phyloP scores from a whole-genome alignment of 92 coral and sea anemone species.

The Epizoanthus rinbou region DNA sequence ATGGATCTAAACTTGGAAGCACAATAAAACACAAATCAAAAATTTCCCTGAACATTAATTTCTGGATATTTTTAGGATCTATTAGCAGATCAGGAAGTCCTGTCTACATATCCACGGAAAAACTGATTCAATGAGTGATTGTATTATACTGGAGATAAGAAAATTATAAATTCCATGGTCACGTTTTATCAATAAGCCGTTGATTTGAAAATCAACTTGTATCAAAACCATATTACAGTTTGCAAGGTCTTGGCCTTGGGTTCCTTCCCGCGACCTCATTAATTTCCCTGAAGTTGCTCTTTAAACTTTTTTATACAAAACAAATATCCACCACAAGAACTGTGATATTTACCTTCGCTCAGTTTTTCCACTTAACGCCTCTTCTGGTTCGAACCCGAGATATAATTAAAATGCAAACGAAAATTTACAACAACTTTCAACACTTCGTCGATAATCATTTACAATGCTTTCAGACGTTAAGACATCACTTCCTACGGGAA shows the following conservation, averaged over 20 bases:
- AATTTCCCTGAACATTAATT: background rate
- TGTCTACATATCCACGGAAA: background rate
- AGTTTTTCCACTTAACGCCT: background rate
- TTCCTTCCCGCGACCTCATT: background rate
- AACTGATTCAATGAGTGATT: slow-evolving; percentile 7
- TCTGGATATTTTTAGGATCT: background rate
- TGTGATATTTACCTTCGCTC: slow-evolving; percentile 17
- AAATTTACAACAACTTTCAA: too few relatives aligned
- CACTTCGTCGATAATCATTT: background rate
- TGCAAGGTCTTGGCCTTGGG: background rate
- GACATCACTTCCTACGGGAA: slow-evolving; percentile 6
- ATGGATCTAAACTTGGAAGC: background rate
- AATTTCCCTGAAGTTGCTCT: background rate
- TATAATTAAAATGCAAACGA: background rate
- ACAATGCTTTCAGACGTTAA: background rate
- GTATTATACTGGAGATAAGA: background rate
- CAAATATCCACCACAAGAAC: slow-evolving; percentile 2
- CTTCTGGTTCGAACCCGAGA: background rate
- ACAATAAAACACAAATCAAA: background rate
- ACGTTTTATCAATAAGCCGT: background rate
- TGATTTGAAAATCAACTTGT: background rate
- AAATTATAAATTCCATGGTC: slow-evolving; percentile 12
- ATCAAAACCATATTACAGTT: background rate
- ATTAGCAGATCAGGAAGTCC: background rate
- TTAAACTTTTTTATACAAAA: background rate